Conservation (phyloP, 2,888 invertebrate species). For the Thera obeliscata region DNA sequence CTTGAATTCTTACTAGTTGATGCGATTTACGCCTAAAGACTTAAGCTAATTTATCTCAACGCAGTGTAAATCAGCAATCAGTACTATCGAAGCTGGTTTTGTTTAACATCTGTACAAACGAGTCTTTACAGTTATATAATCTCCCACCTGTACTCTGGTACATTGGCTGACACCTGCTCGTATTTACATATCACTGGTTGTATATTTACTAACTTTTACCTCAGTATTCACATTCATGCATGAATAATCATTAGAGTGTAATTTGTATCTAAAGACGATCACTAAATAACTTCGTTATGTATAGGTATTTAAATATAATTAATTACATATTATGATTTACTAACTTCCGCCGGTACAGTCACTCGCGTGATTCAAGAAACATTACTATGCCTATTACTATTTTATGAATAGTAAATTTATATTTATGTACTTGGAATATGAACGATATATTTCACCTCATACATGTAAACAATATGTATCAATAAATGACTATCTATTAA, state of each 20-base stretch:
- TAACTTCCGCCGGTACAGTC: too few relatives aligned
- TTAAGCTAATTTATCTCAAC: slow-evolving; percentile 4
- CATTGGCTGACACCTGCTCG: slow-evolving; percentile 31
- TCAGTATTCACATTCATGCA: background rate
- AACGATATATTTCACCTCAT: too few relatives aligned
- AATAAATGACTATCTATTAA: too few relatives aligned
- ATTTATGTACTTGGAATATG: too few relatives aligned
- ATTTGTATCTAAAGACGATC: too few relatives aligned
- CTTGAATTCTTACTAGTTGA: background rate
- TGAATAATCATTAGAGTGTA: slow-evolving; percentile 1
- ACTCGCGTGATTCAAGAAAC: too few relatives aligned
- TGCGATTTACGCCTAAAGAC: background rate
- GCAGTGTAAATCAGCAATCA: slow-evolving; percentile 5
- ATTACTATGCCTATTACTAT: too few relatives aligned
- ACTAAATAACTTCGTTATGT: too few relatives aligned
- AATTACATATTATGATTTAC: too few relatives aligned
- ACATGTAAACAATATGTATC: too few relatives aligned
- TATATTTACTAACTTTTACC: slow-evolving; percentile 20
- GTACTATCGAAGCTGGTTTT: slow-evolving; percentile 10
- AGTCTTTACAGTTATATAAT: slow-evolving; percentile 29
- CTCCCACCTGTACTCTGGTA: slow-evolving; percentile 1
- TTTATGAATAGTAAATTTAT: too few relatives aligned
- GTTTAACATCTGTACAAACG: slow-evolving; percentile 28
- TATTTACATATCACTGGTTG: slow-evolving; percentile 31
- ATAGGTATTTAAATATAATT: too few relatives aligned